Conservation (phyloP, 2,797 vertebrate genomes). For the Apodemus agrarius region DNA sequence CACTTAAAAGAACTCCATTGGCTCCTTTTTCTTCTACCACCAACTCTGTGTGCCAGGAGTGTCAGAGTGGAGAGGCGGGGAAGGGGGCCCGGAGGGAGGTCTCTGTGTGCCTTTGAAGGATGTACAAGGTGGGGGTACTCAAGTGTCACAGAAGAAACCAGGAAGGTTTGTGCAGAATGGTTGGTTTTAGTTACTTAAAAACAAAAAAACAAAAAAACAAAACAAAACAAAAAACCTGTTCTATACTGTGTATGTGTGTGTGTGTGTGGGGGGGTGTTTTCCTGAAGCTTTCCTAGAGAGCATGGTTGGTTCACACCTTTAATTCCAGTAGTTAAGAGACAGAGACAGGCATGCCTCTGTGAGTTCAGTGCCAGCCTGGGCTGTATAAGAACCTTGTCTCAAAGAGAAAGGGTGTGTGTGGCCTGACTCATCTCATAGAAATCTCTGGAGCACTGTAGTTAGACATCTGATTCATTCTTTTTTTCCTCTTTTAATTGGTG, state of each 20-base stretch:
- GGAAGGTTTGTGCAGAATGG: background rate
- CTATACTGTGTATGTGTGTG: background rate
- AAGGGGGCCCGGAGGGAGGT: background rate
- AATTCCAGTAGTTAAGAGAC: background rate
- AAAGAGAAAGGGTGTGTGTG: background rate
- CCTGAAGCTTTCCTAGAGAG: background rate
- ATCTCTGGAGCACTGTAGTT: background rate
- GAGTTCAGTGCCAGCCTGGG: background rate
- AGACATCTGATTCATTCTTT: background rate
- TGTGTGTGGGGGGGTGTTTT: too few species aligned
- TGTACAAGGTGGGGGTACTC: background rate
- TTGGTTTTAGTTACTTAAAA: background rate
- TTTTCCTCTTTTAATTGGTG: background rate
- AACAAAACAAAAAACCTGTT: background rate
- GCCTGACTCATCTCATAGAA: background rate
- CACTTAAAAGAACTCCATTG: background rate
- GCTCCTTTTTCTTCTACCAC: background rate
- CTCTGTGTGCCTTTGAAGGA: background rate
- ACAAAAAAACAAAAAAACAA: background rate
- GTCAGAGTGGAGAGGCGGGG: background rate
- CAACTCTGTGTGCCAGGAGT: background rate
- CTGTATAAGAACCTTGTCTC: background rate
- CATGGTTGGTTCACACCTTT: background rate
- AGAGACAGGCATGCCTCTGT: background rate
- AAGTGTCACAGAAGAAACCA: conserved; percentile 12